Evolutionary conservation across 2,113 vertebrate genomes (phyloP).

Genomic region (Conger conger): DNA sequence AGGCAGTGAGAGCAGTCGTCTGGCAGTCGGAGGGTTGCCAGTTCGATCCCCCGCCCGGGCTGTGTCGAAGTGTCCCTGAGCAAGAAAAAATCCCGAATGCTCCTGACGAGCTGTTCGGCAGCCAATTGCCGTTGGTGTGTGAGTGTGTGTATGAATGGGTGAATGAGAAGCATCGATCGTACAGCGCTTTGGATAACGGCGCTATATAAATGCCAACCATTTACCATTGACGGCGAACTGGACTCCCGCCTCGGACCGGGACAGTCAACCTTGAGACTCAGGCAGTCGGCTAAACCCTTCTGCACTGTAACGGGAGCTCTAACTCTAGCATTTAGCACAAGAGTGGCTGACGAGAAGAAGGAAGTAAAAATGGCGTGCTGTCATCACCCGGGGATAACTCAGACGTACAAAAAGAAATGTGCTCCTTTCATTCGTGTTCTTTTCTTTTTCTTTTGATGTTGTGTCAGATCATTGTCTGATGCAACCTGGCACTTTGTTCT

Average conservation of each 20-base stretch:
- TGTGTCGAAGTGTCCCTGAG: no score
- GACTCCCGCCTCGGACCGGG: background rate
- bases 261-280: constrained; percentile 21
- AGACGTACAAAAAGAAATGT: constrained; percentile 53
- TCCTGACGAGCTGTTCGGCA: no score
- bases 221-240: background rate
- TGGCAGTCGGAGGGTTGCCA: no score
- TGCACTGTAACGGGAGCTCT: constrained; percentile 27
- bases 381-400: constrained; percentile 57
- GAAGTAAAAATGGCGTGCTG: constrained; percentile 40
- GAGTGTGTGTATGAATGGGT: no score
- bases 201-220: no score
- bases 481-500: constrained; percentile 19
- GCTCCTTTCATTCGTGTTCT: constrained; percentile 44
- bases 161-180: no score
- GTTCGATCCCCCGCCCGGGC: no score
- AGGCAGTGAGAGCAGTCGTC: no score
- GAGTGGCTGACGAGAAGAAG: constrained; percentile 33
- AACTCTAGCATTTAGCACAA: constrained; percentile 49
- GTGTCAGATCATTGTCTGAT: constrained; percentile 48
- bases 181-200: no score
- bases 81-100: no score
- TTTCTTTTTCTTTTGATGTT: constrained; percentile 51
- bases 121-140: no score
- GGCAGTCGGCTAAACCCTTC: constrained; percentile 24